Evolutionary conservation across 2,113 vertebrate species (phyloP).

Genomic region (Brienomyrus longianalis): DNA sequence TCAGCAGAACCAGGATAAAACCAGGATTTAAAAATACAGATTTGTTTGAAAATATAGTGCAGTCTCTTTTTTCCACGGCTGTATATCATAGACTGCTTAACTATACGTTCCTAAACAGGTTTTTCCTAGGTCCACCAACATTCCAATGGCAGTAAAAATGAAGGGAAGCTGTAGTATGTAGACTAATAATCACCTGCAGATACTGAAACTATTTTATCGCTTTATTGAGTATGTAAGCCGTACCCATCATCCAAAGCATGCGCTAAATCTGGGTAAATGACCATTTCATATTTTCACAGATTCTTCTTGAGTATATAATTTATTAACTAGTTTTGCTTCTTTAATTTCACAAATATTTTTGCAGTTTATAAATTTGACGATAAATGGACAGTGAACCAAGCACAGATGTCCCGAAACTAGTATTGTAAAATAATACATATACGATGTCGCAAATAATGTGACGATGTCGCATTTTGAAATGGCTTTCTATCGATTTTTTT

Average conservation of each 20-base stretch:
- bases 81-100: neutral
- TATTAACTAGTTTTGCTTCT: neutral
- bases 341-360: neutral
- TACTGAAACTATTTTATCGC: neutral
- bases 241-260: neutral
- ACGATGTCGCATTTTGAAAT: neutral
- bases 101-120: neutral
- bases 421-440: neutral
- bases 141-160: neutral
- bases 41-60: neutral
- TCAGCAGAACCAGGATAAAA: neutral
- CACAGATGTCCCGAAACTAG: neutral
- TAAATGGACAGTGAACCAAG: neutral
- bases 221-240: neutral
- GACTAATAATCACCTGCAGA: neutral
- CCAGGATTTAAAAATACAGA: neutral
- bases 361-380: neutral
- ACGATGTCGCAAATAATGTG: neutral
- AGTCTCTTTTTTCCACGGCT: neutral
- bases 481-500: neutral
- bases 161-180: neutral
- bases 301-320: neutral
- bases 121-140: neutral
- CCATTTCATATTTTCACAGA: neutral
- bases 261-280: neutral